Conservation (phyloP, 2,113 vertebrate species). For the Seriola aureovittata region DNA sequence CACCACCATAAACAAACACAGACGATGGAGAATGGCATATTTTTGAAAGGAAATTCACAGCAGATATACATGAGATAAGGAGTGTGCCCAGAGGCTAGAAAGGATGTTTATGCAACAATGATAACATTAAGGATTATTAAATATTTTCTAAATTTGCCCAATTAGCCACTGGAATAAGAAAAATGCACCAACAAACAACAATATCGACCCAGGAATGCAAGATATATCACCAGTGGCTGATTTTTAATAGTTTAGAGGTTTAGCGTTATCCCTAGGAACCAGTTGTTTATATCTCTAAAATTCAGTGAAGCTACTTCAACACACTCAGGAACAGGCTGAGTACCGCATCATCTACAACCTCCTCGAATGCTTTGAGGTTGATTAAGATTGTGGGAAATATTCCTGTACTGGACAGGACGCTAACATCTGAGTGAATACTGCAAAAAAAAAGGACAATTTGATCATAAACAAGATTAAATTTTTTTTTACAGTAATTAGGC, state of each 20-base stretch:
- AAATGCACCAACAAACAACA: neutral
- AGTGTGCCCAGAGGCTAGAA: neutral
- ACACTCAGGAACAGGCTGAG: neutral
- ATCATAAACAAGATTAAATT: neutral
- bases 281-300: neutral
- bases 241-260: neutral
- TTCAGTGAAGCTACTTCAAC: neutral
- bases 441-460: neutral
- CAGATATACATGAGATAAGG: neutral
- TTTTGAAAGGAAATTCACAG: constrained; percentile 3
- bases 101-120: constrained; percentile 12
- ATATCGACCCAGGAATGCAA: neutral
- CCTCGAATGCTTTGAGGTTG: neutral
- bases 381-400: neutral
- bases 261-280: neutral
- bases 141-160: neutral
- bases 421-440: neutral
- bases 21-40: neutral
- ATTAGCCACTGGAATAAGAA: neutral
- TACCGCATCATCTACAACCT: neutral
- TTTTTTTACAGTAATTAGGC: neutral
- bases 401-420: neutral
- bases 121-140: constrained; percentile 1
- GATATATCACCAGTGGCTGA: neutral
- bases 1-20: constrained; percentile 6